Evolutionary conservation across 2,888 invertebrate species (phyloP).

Genomic region (Lymantria monacha): DNA sequence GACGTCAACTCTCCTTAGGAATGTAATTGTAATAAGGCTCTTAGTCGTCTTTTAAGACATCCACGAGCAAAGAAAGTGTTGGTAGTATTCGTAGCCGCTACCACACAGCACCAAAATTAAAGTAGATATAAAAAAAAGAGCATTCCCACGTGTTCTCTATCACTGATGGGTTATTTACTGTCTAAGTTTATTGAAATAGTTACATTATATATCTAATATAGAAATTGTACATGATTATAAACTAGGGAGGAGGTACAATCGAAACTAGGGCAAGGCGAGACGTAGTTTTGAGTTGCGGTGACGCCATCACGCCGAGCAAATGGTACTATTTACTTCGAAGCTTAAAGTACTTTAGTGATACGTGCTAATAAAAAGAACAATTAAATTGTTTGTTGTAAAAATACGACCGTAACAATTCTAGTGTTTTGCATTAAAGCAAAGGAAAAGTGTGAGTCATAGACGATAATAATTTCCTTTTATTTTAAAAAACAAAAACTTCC

Average conservation of each 20-base stretch:
- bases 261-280: slow-evolving; percentile 20
- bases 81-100: too few relatives aligned
- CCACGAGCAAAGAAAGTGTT: too few relatives aligned
- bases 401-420: too few relatives aligned
- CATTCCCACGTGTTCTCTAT: neutral
- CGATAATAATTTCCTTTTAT: too few relatives aligned
- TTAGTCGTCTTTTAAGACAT: too few relatives aligned
- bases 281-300: slow-evolving; percentile 23
- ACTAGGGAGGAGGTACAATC: slow-evolving; percentile 19
- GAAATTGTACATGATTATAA: slow-evolving; percentile 23
- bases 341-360: slow-evolving; percentile 14
- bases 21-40: too few relatives aligned
- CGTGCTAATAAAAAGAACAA: slow-evolving; percentile 11
- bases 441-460: too few relatives aligned
- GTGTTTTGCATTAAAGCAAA: too few relatives aligned
- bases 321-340: slow-evolving; percentile 9
- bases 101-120: neutral
- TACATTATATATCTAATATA: neutral
- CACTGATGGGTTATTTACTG: too few relatives aligned
- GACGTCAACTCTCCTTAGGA: too few relatives aligned
- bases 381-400: neutral
- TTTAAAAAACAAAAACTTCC: too few relatives aligned
- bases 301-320: slow-evolving; percentile 9
- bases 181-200: neutral
- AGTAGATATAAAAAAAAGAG: too few relatives aligned